Conservation (phyloP, 1,140 invertebrate genomes). For the Drusus annulatus region DNA sequence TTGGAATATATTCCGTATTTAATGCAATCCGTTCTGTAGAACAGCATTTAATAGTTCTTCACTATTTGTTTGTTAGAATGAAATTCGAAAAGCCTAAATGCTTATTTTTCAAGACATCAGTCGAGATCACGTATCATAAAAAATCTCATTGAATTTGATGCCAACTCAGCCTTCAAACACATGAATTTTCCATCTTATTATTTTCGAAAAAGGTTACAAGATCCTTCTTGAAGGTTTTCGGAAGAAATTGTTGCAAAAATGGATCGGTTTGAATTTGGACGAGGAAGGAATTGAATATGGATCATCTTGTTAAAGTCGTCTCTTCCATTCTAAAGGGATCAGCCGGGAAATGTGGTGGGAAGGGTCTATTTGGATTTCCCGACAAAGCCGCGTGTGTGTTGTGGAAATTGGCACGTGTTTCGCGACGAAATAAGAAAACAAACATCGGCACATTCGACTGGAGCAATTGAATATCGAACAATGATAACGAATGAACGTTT, state of each 20-base stretch:
- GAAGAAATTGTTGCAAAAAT: slow-evolving; percentile 27
- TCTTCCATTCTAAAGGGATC: slow-evolving; percentile 42
- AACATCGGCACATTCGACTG: neutral
- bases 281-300: slow-evolving; percentile 52
- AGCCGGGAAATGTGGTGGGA: slow-evolving; percentile 8
- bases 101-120: no score
- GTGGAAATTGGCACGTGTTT: slow-evolving; percentile 36
- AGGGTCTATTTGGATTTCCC: slow-evolving; percentile 16
- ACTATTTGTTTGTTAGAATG: no score
- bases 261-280: slow-evolving; percentile 24
- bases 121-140: neutral
- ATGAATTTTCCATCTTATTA: slow-evolving; percentile 5
- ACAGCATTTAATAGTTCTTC: no score
- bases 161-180: neutral
- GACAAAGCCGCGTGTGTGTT: neutral
- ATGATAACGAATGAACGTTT: no score
- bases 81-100: no score
- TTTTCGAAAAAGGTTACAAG: neutral
- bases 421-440: neutral
- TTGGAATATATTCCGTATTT: no score
- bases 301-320: slow-evolving; percentile 52
- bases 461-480: no score
- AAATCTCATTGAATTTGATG: neutral
- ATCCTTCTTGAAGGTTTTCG: neutral
- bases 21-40: no score